Conservation (phyloP, 2,797 vertebrate species). For the Odontamblyopus lacepedii region DNA sequence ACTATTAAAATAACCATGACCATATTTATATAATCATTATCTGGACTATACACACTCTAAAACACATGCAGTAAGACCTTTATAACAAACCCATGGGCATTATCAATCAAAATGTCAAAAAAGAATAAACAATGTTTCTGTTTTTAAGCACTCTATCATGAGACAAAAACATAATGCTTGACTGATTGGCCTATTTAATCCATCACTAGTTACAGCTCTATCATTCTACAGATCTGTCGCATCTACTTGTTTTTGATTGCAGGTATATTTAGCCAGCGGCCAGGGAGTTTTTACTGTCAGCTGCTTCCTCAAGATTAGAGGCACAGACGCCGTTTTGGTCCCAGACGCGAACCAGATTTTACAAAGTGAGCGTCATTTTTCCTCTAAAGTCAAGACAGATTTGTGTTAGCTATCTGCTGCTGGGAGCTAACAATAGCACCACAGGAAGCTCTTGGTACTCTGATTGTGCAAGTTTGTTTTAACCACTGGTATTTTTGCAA, state of each 20-base stretch:
- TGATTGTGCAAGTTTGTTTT: neutral
- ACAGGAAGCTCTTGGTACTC: constrained; percentile 8
- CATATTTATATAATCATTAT: no score
- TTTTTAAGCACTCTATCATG: no score
- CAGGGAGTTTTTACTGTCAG: constrained; percentile 49
- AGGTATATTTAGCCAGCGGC: constrained; percentile 25
- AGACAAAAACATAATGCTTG: no score
- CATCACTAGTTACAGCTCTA: no score
- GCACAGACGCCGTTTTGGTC: constrained; percentile 42
- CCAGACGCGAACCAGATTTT: constrained; percentile 53
- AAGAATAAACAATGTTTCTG: no score
- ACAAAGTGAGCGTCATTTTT: constrained; percentile 45
- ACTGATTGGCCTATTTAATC: no score
- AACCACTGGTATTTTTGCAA: constrained; percentile 3
- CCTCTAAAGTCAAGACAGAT: constrained; percentile 31
- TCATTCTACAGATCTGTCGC: constrained; percentile 35
- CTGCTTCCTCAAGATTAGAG: constrained; percentile 64
- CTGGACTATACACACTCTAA: no score
- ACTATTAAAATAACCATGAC: no score
- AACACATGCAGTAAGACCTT: no score
- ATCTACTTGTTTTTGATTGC: constrained; percentile 35
- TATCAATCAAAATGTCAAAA: no score
- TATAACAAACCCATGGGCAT: no score
- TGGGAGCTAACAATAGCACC: constrained; percentile 30
- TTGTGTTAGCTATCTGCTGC: constrained; percentile 25